Base-by-base conservation (phyloP, 2,888 invertebrate species). In the Lymantria monacha region DNA sequence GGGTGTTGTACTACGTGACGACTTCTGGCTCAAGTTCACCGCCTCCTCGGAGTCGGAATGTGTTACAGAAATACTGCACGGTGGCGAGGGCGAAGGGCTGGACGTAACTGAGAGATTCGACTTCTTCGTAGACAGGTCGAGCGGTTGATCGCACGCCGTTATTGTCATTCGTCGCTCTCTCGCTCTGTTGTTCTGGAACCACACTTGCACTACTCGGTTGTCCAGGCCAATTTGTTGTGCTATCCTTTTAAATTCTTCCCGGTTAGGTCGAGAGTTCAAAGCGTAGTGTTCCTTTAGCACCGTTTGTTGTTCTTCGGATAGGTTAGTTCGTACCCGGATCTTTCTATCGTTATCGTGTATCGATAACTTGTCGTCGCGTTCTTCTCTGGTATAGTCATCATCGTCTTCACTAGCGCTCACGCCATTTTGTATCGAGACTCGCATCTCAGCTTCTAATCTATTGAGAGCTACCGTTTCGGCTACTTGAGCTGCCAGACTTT, bases 151-250 rank as follows among this genome's bases (percentile, higher is more conserved):
- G 3, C 87, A 78, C 43, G 78, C 70, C 0, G 81, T 72, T 30
- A 81, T 62, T 37, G 92, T 92, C 85, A 93, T 82, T 65, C 97
- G 93, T 44, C 97, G 93, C 74, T 97, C 97, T 48, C 97, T 93
- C 0, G 98, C 98, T 60, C 98, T 93, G 61, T 97, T 97, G 82
- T 98, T 98, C 89, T 98, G 98, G 81, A 98, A 98, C 98, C 98
- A 98, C 7, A 98, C 98, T 92, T 98, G 95, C 3, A 96, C 96
- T 0, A 97, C 96, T 51, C 97, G 92, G 41, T 95, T 94, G 50
- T 95, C 95, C 68, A 95, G 94, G 48, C 95, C 95, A 41, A 95
- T 92, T 55, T 92, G 93, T 14, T 96, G 94, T 2, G 98, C 98
- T 69, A 99, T 97, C 77, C 95, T 94, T 47, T 96, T 95, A 68